Base-by-base conservation (phyloP, 2,113 vertebrate genomes). In the Oenanthe oenanthe region DNA sequence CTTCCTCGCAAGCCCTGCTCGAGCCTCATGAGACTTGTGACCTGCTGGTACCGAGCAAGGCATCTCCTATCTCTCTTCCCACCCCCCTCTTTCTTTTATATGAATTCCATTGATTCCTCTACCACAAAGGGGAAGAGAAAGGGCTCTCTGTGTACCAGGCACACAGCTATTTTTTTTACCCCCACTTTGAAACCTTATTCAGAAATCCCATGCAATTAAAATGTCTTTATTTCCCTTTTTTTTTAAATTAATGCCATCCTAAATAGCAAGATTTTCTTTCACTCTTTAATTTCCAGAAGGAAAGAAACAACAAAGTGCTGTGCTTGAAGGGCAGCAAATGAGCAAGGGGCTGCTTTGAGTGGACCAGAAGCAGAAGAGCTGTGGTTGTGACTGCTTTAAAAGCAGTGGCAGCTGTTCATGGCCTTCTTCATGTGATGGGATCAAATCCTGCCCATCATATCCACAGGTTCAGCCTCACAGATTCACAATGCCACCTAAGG, bases 61-160 rank as follows among this genome's bases (percentile, higher is more conserved):
- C 87, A 96, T 96, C 96, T 97, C 94, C 95, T 97, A 88, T 95
- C 93, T 70, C 91, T 96, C 93, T 94, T 97, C 93, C 95, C 94
- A 89, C 47, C 93, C 94, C 93, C 93, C 92, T 95, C 89, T 73
- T 72, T 26, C 85, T 95, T 94, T 97, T 87, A 75, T 94, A 97
- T 88, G 94, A 97, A 98, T 98, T 98, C 96, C 98, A 97, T 94
- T 95, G 97, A 97, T 97, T 97, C 96, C 95, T 97, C 91, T 71
- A 66, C 84, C 89, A 60, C 91, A 90, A 81, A 82, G 71, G 94
- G 91, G 58, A 95, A 92, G 88, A 93, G 88, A 94, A 96, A 96
- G 81, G 80, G 83, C 71, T 85, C 95, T 97, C 97, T 97, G 93
- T 95, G 97, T 97, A 91, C 97, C 97, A 98, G 97, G 97, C 97